A percentile compares a stretch with the other conserved stretches of the same genome.
Conservation (phyloP, 2,888 invertebrate genomes). For the Athalia circularis region DNA sequence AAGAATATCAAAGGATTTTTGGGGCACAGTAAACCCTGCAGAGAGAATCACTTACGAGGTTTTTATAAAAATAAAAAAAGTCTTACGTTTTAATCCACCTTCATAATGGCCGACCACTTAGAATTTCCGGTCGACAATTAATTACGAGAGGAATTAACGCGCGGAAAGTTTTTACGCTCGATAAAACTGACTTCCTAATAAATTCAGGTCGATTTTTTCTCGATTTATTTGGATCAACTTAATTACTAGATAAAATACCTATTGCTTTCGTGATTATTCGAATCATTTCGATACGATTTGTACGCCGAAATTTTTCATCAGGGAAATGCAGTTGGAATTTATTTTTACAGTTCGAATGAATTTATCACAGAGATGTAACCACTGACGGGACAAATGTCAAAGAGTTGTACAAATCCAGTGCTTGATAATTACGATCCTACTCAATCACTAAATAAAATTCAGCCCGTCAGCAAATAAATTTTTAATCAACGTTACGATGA, state of each 20-base stretch:
- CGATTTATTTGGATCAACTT: conserved; percentile 10
- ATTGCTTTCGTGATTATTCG: too few species aligned
- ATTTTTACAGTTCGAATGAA: background rate
- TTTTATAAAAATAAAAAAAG: background rate
- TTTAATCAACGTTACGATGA: conserved; percentile 5
- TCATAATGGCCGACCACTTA: conserved; percentile 27
- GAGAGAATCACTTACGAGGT: background rate
- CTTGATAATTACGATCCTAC: background rate
- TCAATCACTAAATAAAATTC: background rate
- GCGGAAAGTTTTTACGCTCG: background rate
- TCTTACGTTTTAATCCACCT: conserved; percentile 16
- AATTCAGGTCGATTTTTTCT: conserved; percentile 5
- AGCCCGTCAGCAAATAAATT: conserved; percentile 15
- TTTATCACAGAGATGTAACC: background rate
- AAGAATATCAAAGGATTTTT: background rate
- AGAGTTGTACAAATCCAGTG: background rate
- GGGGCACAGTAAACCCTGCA: background rate
- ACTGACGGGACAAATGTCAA: conserved; percentile 11
- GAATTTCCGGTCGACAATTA: conserved; percentile 2
- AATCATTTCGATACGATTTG: too few species aligned
- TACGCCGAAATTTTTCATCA: too few species aligned
- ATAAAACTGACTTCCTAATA: background rate
- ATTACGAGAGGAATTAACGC: conserved; percentile 22
- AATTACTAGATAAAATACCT: too few species aligned
- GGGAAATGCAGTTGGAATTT: too few species aligned